Base-by-base conservation (phyloP, 2,888 invertebrate species). In the Tenthredo distinguenda region DNA sequence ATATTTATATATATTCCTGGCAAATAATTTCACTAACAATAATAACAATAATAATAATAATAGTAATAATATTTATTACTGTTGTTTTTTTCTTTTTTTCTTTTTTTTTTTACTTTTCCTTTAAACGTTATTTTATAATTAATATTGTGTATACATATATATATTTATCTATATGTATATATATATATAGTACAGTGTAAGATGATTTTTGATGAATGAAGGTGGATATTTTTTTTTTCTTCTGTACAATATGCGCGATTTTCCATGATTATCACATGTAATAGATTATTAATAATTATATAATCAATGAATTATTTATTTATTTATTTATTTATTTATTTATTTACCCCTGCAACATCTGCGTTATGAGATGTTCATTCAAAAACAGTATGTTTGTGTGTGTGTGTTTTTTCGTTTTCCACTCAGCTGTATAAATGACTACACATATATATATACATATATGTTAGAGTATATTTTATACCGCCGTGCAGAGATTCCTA, bases 261-360 rank as follows among this genome's bases (percentile, higher is more conserved):
- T 93, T 91, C 26, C 93, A 93, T 93, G 93, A 93, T 93, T 95
- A 95, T 95, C 95, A 95, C 95, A 95, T 95, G 95, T 95, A 95
- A 95, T 95, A 95, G 95, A 95, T 95, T 95, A 95, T 95, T 95
- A 94, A 88, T 87, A 87, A 86, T 87, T 85, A 65, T 43, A 88
- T 88, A 40, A 21, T 12, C 26, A 76, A 26, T 31, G 15, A 26
- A 15, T 79, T 34, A 65, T 12, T 89, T 89, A 90, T 89, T 87
- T 89, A 88, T 86, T 89, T 43, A 43, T 91, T 94, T 93, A 94
- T 94, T 94, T 93, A 93, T 93, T 93, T 92, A 91, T 68, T 50
- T 50, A 50, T 71, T 37, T 18, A 71, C 34, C 71, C 37, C 68
- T 68, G 68, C 71, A n/a, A 12, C 37, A 18, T 34, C 26, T 62